Conservation (phyloP, 2,888 invertebrate species). For the Gryllus longicercus region DNA sequence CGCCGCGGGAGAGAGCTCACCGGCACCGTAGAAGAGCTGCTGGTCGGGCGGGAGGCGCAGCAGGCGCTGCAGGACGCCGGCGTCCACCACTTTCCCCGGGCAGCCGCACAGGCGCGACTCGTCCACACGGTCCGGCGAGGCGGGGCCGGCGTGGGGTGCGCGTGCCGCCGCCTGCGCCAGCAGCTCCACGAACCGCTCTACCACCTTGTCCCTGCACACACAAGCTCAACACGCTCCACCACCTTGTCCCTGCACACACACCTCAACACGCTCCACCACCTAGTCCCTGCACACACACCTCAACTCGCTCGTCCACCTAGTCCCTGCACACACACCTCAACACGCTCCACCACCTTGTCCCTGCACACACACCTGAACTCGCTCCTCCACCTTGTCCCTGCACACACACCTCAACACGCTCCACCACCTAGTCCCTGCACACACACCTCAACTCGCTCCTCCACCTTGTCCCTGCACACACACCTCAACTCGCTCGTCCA, state of each 20-base stretch:
- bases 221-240: too few species aligned
- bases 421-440: too few species aligned
- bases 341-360: too few species aligned
- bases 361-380: slow-evolving; percentile 36
- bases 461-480: too few species aligned
- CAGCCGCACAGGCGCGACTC: slow-evolving; percentile 51
- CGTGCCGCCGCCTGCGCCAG: slow-evolving; percentile 57
- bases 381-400: slow-evolving; percentile 50
- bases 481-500: too few species aligned
- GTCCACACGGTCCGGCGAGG: slow-evolving; percentile 45
- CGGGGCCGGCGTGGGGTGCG: slow-evolving; percentile 40
- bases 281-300: too few species aligned
- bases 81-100: slow-evolving; percentile 58
- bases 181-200: slow-evolving; percentile 62
- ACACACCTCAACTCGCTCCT: too few species aligned
- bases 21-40: slow-evolving; percentile 63
- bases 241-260: too few species aligned
- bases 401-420: slow-evolving; percentile 30
- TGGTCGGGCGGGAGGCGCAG: slow-evolving; percentile 51
- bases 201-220: slow-evolving; percentile 44
- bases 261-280: too few species aligned
- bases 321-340: too few species aligned
- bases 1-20: slow-evolving; percentile 45
- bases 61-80: slow-evolving; percentile 51
- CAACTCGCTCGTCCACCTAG: too few species aligned